Evolutionary conservation across 2,113 vertebrate species (phyloP), one percentile per base, ranked within the genome.

Genomic region (Corythoichthys haematopterus): DNA sequence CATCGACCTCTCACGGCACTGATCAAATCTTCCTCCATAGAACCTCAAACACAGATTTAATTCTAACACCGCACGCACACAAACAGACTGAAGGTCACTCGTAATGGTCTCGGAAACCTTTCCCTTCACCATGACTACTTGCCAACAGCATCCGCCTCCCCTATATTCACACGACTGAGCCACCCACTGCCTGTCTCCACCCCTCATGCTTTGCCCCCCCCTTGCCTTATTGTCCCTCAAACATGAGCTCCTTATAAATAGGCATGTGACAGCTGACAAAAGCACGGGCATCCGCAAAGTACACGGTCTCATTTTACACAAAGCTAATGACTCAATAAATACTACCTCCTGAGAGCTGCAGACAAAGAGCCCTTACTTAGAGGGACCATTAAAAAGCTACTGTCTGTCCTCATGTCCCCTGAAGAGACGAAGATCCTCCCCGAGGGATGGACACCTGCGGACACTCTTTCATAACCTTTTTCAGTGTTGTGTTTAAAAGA

Each of bases 271-370:
- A 77, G 69, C 80, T 73, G 84, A 86, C 83, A 88, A 85, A 86
- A 84, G 75, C 63, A 52, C 66, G 69, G 76, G 53, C 65, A 74
- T 85, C 72, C 70, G 71, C 70, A 76, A 64, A 81, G 75, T 67
- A 81, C 76, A 79, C 69, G 65, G 80, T 85, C 77, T 83, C 81
- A 71, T 82, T 82, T 83, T 74, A 83, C 77, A 86, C 81, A 87
- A 87, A 87, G 81, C 81, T 86, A 87, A 86, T 77, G 80, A 84
- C 80, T 78, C 77, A 85, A 86, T 86, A 86, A 88, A 87, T 84
- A 84, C 73, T 10, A 43, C 58, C 71, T 83, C 82, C 82, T 71
- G 72, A 72, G 73, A 76, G 70, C 71, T 43, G 37, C 76, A 74
- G 66, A 77, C 48, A 84, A 69, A 71, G 61, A 64, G 50, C 74